A percentile compares a stretch with the other conserved stretches of the same genome.
Evolutionary conservation across 37 sponge, comb jelly and placozoan species (phyloP).

Genomic region (Geodia barretti): DNA sequence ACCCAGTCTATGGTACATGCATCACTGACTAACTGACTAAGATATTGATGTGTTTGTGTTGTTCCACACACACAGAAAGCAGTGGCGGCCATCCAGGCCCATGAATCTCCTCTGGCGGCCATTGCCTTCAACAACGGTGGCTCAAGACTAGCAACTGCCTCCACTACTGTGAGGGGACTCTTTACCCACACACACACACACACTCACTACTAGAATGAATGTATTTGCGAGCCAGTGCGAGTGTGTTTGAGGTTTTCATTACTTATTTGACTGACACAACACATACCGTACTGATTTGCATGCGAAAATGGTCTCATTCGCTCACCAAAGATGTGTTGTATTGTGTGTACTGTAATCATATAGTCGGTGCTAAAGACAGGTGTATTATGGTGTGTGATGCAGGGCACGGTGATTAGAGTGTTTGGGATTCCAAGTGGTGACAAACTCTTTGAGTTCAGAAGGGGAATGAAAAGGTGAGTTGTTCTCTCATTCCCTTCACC

Average conservation of each 20-base stretch:
- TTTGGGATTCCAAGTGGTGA: conserved; percentile 88
- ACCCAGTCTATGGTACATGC: no score
- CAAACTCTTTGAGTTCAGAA: conserved; percentile 91
- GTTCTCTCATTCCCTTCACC: background rate
- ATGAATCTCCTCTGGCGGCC: conserved; percentile 90
- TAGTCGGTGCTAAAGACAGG: background rate
- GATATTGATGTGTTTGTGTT: conserved; percentile 3
- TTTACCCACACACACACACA: no score
- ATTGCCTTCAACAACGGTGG: conserved; percentile 85
- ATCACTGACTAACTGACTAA: no score
- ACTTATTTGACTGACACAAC: conserved; percentile 17
- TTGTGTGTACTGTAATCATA: background rate
- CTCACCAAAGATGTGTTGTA: background rate
- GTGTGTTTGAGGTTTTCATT: conserved; percentile 14
- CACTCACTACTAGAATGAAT: background rate
- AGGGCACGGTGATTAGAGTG: conserved; percentile 99
- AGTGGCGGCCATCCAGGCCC: conserved; percentile 91
- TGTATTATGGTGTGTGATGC: background rate
- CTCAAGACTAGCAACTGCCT: conserved; percentile 90
- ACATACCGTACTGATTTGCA: background rate
- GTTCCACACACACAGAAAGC: conserved; percentile 50
- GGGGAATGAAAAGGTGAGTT: conserved; percentile 91
- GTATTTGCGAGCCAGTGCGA: background rate
- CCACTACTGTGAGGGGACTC: conserved; percentile 62
- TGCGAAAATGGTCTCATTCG: background rate